Conservation (phyloP, 2,113 vertebrate species). For the Jaculus jaculus region DNA sequence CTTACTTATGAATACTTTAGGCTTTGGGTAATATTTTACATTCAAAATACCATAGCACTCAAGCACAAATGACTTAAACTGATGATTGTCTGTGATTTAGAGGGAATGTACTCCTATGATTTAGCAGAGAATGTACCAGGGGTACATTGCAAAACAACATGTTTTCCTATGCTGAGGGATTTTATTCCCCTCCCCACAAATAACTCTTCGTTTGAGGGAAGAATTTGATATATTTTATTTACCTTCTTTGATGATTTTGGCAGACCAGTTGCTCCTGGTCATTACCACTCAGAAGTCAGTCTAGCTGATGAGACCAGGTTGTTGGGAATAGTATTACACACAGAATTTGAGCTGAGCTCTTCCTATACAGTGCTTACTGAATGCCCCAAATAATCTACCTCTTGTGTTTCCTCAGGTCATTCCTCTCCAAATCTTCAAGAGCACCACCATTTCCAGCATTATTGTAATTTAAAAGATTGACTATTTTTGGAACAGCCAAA, state of each 20-base stretch:
- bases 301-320: neutral
- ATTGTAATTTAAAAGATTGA: neutral
- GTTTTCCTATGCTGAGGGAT: neutral
- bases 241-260: neutral
- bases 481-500: neutral
- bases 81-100: neutral
- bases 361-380: neutral
- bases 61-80: neutral
- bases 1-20: no score
- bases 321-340: neutral
- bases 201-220: neutral
- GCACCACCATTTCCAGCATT: neutral
- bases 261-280: neutral
- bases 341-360: neutral
- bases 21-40: no score
- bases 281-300: neutral
- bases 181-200: neutral
- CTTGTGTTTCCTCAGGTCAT: neutral
- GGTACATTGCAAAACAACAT: neutral
- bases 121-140: neutral
- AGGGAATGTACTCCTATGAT: neutral
- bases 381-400: neutral
- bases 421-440: neutral
- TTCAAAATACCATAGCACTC: no score
- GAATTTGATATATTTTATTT: neutral